Conservation (phyloP, 2,888 invertebrate genomes). For the Lasioglossum malachurum region DNA sequence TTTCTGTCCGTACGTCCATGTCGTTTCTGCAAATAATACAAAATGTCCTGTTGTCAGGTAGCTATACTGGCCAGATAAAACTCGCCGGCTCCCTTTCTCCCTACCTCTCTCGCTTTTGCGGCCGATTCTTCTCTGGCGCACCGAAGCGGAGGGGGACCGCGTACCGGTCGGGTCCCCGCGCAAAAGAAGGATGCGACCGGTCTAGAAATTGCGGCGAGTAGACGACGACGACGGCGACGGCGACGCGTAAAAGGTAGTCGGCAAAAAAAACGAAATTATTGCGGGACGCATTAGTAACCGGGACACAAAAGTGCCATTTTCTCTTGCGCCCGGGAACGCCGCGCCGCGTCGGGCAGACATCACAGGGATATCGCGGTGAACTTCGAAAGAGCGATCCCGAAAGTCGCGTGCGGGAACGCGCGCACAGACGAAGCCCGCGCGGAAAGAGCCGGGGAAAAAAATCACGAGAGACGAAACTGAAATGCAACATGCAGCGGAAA, state of each 20-base stretch:
- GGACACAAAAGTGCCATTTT: conserved; percentile 75
- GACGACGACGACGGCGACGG: conserved; percentile 25
- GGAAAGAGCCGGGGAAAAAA: conserved; percentile 23
- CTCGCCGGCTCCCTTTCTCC: conserved; percentile 9
- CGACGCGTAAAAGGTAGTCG: conserved; percentile 49
- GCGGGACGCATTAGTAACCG: conserved; percentile 70
- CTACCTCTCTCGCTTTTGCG: conserved; percentile 5
- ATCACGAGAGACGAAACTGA: conserved; percentile 16
- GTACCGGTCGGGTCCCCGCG: background rate
- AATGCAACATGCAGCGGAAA: background rate
- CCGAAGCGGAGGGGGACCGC: too few species aligned
- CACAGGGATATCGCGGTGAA: conserved; percentile 73
- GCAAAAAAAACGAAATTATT: conserved; percentile 67
- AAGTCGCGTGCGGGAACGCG: conserved; percentile 51
- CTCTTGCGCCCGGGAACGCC: conserved; percentile 62
- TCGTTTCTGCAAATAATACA: conserved; percentile 57
- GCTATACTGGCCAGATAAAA: conserved; percentile 22
- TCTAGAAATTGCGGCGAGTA: conserved; percentile 51
- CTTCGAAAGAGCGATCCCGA: conserved; percentile 71
- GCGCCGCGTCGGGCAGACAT: conserved; percentile 66
- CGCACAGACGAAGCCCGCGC: background rate
- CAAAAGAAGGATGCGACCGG: background rate
- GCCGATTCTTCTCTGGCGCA: conserved; percentile 31
- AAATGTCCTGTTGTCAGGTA: conserved; percentile 37
- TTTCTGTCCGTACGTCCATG: conserved; percentile 82